phyloP scores from a whole-genome alignment of 2,113 vertebrate species.

The Oceanodroma tethys region DNA sequence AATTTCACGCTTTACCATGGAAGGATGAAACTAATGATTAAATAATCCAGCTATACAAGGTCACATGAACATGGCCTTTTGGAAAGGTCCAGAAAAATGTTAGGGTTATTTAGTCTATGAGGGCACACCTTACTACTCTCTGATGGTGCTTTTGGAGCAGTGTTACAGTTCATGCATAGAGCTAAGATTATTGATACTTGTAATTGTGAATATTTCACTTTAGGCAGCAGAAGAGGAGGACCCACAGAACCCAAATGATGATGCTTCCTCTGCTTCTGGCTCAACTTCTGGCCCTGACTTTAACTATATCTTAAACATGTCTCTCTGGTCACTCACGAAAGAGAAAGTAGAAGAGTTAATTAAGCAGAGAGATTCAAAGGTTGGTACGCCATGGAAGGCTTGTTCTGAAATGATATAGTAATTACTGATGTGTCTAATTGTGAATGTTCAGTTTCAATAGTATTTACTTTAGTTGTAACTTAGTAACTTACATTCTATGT shows the following conservation, averaged over 20 bases:
- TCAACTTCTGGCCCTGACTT: conserved; percentile 91
- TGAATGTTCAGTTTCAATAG: neutral
- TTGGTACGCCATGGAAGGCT: conserved; percentile 62
- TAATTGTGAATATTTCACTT: conserved; percentile 5
- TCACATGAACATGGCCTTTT: neutral
- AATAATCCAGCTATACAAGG: neutral
- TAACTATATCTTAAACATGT: conserved; percentile 99
- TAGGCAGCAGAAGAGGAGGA: conserved; percentile 90
- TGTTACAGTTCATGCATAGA: neutral
- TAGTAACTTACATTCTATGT: neutral
- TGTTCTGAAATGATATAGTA: neutral
- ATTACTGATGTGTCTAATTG: neutral
- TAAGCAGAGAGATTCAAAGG: conserved; percentile 94
- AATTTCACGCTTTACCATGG: neutral
- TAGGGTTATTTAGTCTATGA: neutral
- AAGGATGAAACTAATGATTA: neutral
- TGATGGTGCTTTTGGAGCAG: neutral
- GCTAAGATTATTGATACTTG: neutral
- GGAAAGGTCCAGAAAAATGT: neutral
- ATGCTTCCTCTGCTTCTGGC: conserved; percentile 86
- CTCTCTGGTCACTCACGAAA: conserved; percentile 95
- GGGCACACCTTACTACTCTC: neutral
- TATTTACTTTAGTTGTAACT: neutral
- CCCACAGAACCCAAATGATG: conserved; percentile 82
- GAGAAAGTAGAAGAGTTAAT: conserved; percentile 97